Percentiles rank a stretch among this genome's conserved stretches.
Conservation (phyloP, 2,888 invertebrate genomes). For the Papilio elwesi region DNA sequence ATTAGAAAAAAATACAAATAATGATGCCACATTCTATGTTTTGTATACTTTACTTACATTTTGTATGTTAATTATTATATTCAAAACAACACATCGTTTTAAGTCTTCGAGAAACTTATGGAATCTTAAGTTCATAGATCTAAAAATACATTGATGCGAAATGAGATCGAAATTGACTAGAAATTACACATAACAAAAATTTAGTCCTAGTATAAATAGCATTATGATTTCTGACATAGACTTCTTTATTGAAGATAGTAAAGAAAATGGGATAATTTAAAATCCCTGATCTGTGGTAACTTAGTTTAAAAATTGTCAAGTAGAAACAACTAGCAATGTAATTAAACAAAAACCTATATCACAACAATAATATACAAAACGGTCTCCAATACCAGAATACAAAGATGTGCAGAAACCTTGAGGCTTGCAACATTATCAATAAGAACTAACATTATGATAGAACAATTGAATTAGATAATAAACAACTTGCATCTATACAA, state of each 20-base stretch:
- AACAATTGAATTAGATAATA: conserved; percentile 23
- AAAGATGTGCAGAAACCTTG: conserved; percentile 14
- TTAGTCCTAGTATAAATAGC: not conserved
- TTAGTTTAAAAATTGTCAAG: conserved; percentile 49
- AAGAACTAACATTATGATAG: conserved; percentile 1
- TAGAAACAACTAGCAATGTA: conserved; percentile 47
- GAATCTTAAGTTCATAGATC: conserved; percentile 46
- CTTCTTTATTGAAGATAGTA: not conserved
- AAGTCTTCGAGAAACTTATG: conserved; percentile 61
- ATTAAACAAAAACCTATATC: conserved; percentile 59
- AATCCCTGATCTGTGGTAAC: conserved; percentile 44
- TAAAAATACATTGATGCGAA: conserved; percentile 44
- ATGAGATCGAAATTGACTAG: conserved; percentile 39
- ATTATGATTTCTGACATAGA: not conserved
- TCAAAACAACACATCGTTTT: conserved; percentile 61
- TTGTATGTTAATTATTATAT: conserved; percentile 66
- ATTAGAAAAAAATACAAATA: conserved; percentile 59
- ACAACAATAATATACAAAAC: conserved; percentile 66
- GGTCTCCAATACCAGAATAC: conserved; percentile 22
- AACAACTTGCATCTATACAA: conserved; percentile 27
- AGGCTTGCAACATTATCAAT: conserved; percentile 23
- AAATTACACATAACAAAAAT: conserved; percentile 15
- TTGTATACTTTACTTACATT: conserved; percentile 67
- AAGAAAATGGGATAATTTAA: not conserved
- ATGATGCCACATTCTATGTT: conserved; percentile 70